Conservation (phyloP, 2,797 vertebrate genomes). For the Amphiprion clarkii region DNA sequence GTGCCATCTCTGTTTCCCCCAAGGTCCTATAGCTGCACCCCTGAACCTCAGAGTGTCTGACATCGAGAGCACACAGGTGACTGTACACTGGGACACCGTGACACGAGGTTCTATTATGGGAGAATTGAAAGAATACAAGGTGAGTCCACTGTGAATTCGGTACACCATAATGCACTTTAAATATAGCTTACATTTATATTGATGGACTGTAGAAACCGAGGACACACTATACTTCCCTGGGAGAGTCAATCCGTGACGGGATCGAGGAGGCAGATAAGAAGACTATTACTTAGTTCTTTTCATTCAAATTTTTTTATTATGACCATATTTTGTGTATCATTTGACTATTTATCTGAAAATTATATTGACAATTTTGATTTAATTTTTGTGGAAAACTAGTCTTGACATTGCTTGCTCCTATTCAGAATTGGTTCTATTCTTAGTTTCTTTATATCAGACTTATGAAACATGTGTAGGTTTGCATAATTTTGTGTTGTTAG, state of each 20-base stretch:
- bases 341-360: background rate
- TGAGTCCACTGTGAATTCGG: constrained; percentile 69
- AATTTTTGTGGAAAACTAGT: too few relatives aligned
- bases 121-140: constrained; percentile 96
- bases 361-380: too few relatives aligned
- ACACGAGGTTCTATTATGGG: constrained; percentile 91
- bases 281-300: too few relatives aligned
- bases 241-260: background rate
- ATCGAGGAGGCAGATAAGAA: background rate
- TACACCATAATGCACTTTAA: background rate
- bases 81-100: constrained; percentile 93
- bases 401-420: too few relatives aligned
- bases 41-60: constrained; percentile 92
- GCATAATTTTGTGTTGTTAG: too few relatives aligned
- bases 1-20: constrained; percentile 20
- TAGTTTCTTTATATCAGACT: background rate
- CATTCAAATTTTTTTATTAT: too few relatives aligned
- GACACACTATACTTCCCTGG: background rate
- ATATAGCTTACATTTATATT: background rate
- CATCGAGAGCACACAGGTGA: constrained; percentile 92
- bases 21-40: constrained; percentile 93
- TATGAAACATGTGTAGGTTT: too few relatives aligned
- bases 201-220: background rate
- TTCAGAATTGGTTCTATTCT: too few relatives aligned
- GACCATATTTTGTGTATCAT: too few relatives aligned